Conservation (phyloP, 2,113 vertebrate species). For the Odobenus rosmarus region DNA sequence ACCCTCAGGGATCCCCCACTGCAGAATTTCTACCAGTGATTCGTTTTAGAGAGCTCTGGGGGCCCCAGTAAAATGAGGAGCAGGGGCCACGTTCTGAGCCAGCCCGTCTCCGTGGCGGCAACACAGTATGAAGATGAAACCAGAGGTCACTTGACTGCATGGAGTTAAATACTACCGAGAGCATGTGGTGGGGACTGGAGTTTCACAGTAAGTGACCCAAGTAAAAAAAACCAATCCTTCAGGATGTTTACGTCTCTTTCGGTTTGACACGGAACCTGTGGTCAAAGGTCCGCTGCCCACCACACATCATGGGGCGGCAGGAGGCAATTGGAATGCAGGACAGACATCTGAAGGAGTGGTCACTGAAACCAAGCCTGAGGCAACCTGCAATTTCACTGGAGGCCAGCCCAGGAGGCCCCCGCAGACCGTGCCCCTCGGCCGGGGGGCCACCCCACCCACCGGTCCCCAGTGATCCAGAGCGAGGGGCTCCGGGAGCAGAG, state of each 20-base stretch:
- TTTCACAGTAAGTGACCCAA: conserved; percentile 98
- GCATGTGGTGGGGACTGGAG: conserved; percentile 88
- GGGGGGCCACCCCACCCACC: neutral
- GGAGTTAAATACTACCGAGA: conserved; percentile 88
- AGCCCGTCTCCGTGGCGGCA: conserved; percentile 77
- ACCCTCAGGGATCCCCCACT: neutral
- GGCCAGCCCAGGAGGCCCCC: neutral
- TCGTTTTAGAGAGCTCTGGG: neutral
- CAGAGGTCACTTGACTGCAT: conserved; percentile 97
- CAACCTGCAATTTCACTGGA: conserved; percentile 89
- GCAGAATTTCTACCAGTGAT: neutral
- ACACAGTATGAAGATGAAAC: conserved; percentile 99
- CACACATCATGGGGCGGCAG: conserved; percentile 16
- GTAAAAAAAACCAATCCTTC: conserved; percentile 96
- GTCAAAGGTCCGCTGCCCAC: conserved; percentile 27
- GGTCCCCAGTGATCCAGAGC: neutral
- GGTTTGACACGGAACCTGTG: conserved; percentile 43
- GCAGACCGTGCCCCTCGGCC: conserved; percentile 49
- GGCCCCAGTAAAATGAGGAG: neutral
- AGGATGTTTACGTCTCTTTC: conserved; percentile 86
- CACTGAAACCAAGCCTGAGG: conserved; percentile 96
- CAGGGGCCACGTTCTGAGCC: neutral
- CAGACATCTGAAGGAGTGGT: conserved; percentile 98
- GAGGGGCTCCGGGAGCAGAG: neutral
- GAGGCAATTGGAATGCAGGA: conserved; percentile 69